Percentiles rank a stretch among this genome's conserved stretches.
These are phyloP conservation scores for Calameuta pallipes DNA, from an alignment of 2,888 invertebrate genomes.

Conservation along the genomic window DNA sequence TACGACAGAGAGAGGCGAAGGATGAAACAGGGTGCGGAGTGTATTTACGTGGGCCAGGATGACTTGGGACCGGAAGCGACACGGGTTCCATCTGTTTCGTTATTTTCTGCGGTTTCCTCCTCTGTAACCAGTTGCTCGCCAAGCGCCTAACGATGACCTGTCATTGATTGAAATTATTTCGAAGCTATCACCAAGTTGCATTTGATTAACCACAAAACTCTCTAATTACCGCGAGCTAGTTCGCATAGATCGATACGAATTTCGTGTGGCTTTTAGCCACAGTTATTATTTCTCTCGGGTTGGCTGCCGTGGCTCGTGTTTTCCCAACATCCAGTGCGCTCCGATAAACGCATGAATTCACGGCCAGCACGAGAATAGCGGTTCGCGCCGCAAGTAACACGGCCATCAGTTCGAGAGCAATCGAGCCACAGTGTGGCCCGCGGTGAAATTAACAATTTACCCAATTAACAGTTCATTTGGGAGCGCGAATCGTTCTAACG, in stretches of 20 bases:
- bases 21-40: no score
- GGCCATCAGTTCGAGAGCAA: constrained; percentile 9
- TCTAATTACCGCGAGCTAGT: not conserved
- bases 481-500: constrained; percentile 7
- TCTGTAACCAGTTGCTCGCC: not conserved
- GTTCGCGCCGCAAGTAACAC: not conserved
- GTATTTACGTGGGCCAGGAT: no score
- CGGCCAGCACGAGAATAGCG: not conserved
- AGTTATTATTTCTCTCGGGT: not conserved
- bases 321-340: not conserved
- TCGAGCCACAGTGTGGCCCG: constrained; percentile 22
- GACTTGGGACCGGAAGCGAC: not conserved
- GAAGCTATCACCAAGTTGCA: not conserved
- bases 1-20: not conserved
- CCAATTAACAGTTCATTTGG: constrained; percentile 38
- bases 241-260: not conserved
- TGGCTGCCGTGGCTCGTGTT: not conserved
- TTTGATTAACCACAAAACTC: not conserved
- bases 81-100: not conserved
- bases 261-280: not conserved
- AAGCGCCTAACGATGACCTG: not conserved
- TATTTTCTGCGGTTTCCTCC: not conserved
- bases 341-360: not conserved
- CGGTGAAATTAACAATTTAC: constrained; percentile 36
- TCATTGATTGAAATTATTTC: not conserved